A percentile compares a stretch with the other conserved stretches of the same genome.
These are phyloP conservation scores for Channa striata DNA, from an alignment of 2,797 vertebrate genomes.

Conservation along the genomic window DNA sequence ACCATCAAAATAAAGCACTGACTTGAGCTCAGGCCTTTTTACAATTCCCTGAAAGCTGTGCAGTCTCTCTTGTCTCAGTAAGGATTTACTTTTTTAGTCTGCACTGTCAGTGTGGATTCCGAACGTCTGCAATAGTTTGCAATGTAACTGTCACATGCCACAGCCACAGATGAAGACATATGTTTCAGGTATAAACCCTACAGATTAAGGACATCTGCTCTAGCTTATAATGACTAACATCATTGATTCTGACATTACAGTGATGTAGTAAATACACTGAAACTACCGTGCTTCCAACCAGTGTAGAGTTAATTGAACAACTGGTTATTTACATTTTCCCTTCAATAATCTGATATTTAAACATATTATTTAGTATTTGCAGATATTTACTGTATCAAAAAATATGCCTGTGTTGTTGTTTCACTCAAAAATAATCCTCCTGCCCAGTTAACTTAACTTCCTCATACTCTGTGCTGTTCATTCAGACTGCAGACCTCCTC, in stretches of 20 bases:
- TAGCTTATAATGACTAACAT: too few species aligned
- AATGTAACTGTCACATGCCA: background rate
- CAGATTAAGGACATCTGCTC: background rate
- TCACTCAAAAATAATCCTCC: background rate
- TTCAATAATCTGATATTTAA: background rate
- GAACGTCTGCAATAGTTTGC: background rate
- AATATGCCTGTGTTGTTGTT: conserved; percentile 6
- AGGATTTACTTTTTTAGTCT: background rate
- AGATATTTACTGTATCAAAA: conserved; percentile 13
- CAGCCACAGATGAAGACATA: too few species aligned
- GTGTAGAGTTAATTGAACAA: background rate
- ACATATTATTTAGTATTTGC: background rate
- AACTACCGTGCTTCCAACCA: background rate
- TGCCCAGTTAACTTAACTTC: conserved; percentile 13
- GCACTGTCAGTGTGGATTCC: background rate
- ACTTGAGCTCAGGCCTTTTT: conserved; percentile 12
- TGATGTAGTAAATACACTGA: background rate
- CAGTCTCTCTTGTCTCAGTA: conserved; percentile 11
- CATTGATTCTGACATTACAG: background rate
- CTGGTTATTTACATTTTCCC: background rate
- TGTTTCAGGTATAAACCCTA: background rate
- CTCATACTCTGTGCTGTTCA: background rate
- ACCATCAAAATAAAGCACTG: conserved; percentile 62
- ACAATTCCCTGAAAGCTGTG: conserved; percentile 8
- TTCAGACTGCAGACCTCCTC: conserved; percentile 20